Evolutionary conservation across 2,113 vertebrate species (phyloP).

Genomic region (Lepisosteus oculatus): DNA sequence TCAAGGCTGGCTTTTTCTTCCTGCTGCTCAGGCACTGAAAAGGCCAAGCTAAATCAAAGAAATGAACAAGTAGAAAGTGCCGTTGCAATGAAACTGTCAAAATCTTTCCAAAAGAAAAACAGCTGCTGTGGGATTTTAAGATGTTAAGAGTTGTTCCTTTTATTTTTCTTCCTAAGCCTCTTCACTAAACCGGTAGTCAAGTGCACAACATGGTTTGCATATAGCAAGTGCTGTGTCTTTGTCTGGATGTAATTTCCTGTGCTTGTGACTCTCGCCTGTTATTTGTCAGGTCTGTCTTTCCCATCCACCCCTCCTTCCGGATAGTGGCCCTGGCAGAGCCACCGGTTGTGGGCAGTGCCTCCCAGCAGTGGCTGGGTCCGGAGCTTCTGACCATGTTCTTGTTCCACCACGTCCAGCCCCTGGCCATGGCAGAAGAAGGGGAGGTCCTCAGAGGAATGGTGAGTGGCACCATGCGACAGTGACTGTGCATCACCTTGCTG

Average conservation of each 20-base stretch:
- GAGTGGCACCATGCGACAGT: constrained; percentile 35
- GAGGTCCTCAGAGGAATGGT: constrained; percentile 82
- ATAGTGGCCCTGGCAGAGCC: constrained; percentile 91
- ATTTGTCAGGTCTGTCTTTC: constrained; percentile 75
- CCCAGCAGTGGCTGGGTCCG: constrained; percentile 88
- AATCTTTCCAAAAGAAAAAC: too few relatives aligned
- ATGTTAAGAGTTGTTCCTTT: neutral
- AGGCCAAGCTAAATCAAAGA: too few relatives aligned
- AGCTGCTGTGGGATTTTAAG: too few relatives aligned
- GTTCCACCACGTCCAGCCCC: constrained; percentile 78
- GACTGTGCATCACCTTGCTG: too few relatives aligned
- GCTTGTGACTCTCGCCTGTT: neutral
- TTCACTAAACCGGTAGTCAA: neutral
- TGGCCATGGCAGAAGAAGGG: constrained; percentile 80
- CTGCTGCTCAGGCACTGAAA: too few relatives aligned
- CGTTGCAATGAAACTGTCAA: too few relatives aligned
- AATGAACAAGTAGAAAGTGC: too few relatives aligned
- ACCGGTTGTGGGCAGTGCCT: constrained; percentile 71
- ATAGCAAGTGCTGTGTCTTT: neutral
- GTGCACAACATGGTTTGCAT: constrained; percentile 12
- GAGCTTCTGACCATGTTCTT: constrained; percentile 94
- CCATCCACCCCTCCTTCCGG: constrained; percentile 89
- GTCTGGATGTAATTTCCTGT: neutral
- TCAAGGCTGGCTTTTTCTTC: too few relatives aligned
- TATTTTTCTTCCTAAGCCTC: neutral